Evolutionary conservation across 2,113 vertebrate species (phyloP).

Genomic region (Chaenocephalus aceratus): DNA sequence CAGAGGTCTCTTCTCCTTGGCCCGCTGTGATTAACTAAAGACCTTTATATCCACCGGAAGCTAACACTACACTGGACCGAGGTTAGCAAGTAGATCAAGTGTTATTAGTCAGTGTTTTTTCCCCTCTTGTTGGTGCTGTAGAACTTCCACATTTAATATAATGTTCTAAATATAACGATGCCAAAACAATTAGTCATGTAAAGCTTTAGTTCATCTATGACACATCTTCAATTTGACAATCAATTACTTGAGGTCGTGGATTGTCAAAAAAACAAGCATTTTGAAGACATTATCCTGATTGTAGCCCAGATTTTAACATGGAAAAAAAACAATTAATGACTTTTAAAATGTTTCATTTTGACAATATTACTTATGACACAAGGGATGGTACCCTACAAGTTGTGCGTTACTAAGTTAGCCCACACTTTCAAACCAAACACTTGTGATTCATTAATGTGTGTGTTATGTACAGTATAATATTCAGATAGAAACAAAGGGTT

Average conservation of each 20-base stretch:
- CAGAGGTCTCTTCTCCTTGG: slow-evolving; percentile 83
- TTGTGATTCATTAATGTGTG: not conserved
- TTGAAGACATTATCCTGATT: not conserved
- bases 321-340: not conserved
- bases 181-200: not conserved
- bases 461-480: no score
- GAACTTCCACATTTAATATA: not conserved
- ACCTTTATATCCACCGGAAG: not conserved
- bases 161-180: not conserved
- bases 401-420: not conserved
- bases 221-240: not conserved
- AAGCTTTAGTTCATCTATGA: not conserved
- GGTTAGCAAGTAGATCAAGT: not conserved
- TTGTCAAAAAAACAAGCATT: no score
- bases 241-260: not conserved
- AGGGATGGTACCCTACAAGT: not conserved
- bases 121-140: not conserved
- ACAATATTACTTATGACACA: not conserved
- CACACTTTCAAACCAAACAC: not conserved
- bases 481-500: no score
- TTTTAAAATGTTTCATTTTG: not conserved
- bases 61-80: not conserved
- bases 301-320: not conserved
- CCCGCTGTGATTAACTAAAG: slow-evolving; percentile 35
- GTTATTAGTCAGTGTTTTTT: not conserved